Base-by-base conservation (phyloP, 2,888 invertebrate genomes). In the Stegophylla sp. region DNA sequence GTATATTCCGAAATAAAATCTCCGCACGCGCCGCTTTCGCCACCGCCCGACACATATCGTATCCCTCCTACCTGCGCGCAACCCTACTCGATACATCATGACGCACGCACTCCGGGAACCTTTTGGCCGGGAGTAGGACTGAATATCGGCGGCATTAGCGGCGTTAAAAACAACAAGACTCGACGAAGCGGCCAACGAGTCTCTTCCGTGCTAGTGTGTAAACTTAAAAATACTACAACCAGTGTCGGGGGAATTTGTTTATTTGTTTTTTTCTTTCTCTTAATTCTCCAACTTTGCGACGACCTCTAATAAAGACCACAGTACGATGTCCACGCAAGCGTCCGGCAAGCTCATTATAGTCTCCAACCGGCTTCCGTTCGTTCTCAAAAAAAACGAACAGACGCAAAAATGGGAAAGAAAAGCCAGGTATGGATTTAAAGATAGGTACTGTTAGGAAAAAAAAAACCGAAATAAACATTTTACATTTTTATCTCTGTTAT, bases 321-420 rank as follows among this genome's bases (percentile, higher is more conserved):
- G 17, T 51, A 34, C 23, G 12, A 79, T 79, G 79, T 51, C 77
- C n/a, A 45, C 69, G 13, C 71, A 76, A 9, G 82, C 86, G 51
- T 82, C 82, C 82, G 92, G 91, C 84, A 93, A 92, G 86, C 92
- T 96, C 90, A 94, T 96, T 85, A 95, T 96, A 84, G 95, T 96
- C 82, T 95, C 96, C 84, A 96, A 96, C 88, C 89, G 96, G 84
- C 88, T 96, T 86, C 96, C 96, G 10, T 96, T 96, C 88, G 93
- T 95, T 83, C 88, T 96, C 83, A 91, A 90, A 86, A 90, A 93
- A 86, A 91, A 94, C 88, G 89, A 91, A 76, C 89, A 89, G 84
- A 92, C 92, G 82, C 92, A 92, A 66, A 88, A 90, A 64, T 89
- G 95, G 85, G 91, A 92, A 85, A 90, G 96, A 83, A 94, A 93